These are phyloP conservation scores for Python bivittatus DNA, from an alignment of 2,113 vertebrate species.

Conservation along the genomic window DNA sequence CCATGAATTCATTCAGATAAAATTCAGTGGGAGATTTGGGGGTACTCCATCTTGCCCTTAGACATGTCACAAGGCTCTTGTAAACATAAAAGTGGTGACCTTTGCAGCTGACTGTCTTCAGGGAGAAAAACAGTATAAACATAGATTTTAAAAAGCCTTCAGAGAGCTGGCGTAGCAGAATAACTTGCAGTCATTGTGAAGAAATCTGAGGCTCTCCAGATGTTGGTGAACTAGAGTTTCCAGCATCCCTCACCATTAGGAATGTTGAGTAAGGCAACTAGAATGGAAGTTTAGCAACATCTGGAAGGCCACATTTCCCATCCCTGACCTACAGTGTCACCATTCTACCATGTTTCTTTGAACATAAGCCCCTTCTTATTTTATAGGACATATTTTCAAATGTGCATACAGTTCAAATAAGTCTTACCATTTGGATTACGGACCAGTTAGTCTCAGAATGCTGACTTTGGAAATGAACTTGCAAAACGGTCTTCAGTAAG, in stretches of 20 bases:
- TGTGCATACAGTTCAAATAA: background rate
- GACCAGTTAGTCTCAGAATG: background rate
- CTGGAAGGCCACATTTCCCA: background rate
- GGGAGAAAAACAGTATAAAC: background rate
- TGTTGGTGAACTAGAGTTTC: background rate
- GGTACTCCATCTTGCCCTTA: no score
- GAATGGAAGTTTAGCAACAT: background rate
- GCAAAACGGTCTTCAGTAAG: background rate
- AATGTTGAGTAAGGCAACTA: background rate
- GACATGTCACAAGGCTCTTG: background rate
- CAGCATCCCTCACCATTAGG: background rate
- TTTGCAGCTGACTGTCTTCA: background rate
- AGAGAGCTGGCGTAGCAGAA: background rate
- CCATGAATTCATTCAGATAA: background rate
- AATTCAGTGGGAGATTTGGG: background rate
- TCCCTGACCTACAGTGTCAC: background rate
- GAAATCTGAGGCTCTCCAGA: background rate
- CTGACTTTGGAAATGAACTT: background rate
- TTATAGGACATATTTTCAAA: background rate
- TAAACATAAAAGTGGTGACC: background rate
- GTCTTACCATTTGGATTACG: background rate
- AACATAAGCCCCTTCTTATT: background rate
- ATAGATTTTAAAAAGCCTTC: background rate
- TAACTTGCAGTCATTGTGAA: background rate
- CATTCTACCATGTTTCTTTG: background rate